Percentiles rank a stretch among this genome's conserved stretches.
phyloP scores from a whole-genome alignment of 1,140 invertebrate genomes.

The Nixonia krombeini region DNA sequence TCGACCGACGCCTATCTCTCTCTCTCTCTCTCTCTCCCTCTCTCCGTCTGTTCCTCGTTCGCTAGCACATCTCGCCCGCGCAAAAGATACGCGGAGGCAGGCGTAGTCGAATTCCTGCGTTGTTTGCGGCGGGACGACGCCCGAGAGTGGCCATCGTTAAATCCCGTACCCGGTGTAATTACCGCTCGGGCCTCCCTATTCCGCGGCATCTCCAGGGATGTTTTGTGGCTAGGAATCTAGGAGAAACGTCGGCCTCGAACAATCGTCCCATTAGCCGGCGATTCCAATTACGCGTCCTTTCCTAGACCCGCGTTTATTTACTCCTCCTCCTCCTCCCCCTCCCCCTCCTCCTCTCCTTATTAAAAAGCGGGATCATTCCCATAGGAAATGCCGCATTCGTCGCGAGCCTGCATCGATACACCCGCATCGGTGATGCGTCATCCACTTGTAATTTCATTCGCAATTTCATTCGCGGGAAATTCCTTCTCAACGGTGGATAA shows the following conservation, averaged over 20 bases:
- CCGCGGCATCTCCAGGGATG: constrained; percentile 12
- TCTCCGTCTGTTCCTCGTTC: constrained; percentile 8
- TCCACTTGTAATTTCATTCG: no score
- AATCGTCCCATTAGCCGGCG: constrained; percentile 48
- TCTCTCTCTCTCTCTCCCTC: constrained; percentile 33
- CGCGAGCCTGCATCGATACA: no score
- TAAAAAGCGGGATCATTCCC: no score
- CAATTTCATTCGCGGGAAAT: no score
- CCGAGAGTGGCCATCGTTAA: constrained; percentile 12
- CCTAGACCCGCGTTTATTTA: constrained; percentile 4
- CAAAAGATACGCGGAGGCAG: no score
- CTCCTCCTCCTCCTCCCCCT: no score
- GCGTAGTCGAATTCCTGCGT: constrained; percentile 19
- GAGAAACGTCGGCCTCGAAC: constrained; percentile 42
- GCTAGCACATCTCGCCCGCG: no score
- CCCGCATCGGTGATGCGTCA: no score
- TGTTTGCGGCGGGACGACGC: constrained; percentile 25
- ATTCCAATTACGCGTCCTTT: constrained; percentile 45
- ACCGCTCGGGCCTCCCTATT: constrained; percentile 19
- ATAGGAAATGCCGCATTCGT: no score
- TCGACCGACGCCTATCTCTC: background rate
- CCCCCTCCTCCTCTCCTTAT: no score
- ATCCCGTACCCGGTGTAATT: constrained; percentile 30
- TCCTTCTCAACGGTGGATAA: no score
- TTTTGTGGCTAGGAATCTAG: constrained; percentile 40